Evolutionary conservation across 2,888 invertebrate species (phyloP).

Genomic region (Nomada flava): DNA sequence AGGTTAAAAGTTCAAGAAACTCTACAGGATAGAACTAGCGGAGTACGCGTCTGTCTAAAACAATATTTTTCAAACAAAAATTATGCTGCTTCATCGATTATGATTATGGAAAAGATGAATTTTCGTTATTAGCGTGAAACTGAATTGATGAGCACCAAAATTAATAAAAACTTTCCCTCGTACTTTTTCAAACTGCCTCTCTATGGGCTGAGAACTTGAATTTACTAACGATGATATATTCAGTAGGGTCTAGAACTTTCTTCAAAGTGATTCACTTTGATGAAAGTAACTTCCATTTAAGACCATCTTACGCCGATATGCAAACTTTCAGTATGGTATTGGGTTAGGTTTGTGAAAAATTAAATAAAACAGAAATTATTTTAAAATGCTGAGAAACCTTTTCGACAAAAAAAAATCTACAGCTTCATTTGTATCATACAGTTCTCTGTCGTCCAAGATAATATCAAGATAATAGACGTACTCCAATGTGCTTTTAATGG

Average conservation of each 20-base stretch:
- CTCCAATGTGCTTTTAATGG: background rate
- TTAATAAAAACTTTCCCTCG: slow-evolving; percentile 16
- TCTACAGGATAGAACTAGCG: slow-evolving; percentile 21
- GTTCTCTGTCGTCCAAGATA: background rate
- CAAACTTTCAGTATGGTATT: no score
- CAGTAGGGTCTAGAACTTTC: slow-evolving; percentile 20
- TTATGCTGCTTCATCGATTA: background rate
- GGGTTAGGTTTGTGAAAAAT: no score
- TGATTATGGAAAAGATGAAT: background rate
- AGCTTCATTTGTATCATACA: background rate
- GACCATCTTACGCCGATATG: no score
- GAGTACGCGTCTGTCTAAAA: slow-evolving; percentile 15
- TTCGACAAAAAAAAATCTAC: background rate
- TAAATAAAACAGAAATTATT: no score
- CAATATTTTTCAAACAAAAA: background rate
- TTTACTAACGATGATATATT: slow-evolving; percentile 8
- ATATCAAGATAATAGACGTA: background rate
- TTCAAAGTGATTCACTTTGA: slow-evolving; percentile 36
- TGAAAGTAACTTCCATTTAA: slow-evolving; percentile 6
- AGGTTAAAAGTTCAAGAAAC: slow-evolving; percentile 75
- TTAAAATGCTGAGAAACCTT: no score
- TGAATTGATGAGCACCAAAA: background rate
- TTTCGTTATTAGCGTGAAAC: background rate
- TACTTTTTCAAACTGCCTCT: background rate
- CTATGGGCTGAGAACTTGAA: slow-evolving; percentile 4